These are phyloP conservation scores for Nesoenas mayeri DNA, from an alignment of 2,113 vertebrate species.

Conservation along the genomic window DNA sequence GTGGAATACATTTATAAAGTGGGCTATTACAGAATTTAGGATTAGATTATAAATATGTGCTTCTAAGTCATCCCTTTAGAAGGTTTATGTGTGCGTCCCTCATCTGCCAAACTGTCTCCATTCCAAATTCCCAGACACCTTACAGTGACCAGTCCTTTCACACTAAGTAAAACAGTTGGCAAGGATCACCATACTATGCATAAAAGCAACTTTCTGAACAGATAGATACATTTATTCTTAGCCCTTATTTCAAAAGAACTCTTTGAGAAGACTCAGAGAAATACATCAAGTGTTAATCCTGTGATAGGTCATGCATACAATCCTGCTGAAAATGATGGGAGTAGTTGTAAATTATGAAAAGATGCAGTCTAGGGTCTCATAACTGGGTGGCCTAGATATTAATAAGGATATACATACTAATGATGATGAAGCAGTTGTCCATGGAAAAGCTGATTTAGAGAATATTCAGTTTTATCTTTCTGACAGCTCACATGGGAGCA, in stretches of 20 bases:
- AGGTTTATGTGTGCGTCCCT: background rate
- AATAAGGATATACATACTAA: constrained; percentile 79
- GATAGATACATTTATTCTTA: constrained; percentile 11
- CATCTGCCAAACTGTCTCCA: background rate
- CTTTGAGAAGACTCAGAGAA: background rate
- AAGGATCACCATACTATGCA: background rate
- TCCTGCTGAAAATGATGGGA: constrained; percentile 25
- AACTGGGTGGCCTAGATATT: constrained; percentile 74
- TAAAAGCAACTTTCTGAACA: background rate
- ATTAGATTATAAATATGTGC: background rate
- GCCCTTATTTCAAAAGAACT: constrained; percentile 5
- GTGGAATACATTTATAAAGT: background rate
- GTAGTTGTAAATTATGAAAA: constrained; percentile 53
- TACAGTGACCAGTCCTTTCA: background rate
- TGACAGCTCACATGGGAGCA: constrained; percentile 72
- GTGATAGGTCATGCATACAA: constrained; percentile 15
- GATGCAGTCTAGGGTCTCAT: constrained; percentile 35
- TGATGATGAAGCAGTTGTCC: constrained; percentile 79
- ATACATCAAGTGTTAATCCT: background rate
- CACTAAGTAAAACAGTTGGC: background rate
- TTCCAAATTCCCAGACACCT: background rate
- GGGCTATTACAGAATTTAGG: background rate
- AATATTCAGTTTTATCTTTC: constrained; percentile 75
- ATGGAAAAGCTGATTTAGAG: constrained; percentile 75
- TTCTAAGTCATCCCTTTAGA: background rate